Evolutionary conservation across 1,140 invertebrate species (phyloP).

Genomic region (Portunus trituberculatus): DNA sequence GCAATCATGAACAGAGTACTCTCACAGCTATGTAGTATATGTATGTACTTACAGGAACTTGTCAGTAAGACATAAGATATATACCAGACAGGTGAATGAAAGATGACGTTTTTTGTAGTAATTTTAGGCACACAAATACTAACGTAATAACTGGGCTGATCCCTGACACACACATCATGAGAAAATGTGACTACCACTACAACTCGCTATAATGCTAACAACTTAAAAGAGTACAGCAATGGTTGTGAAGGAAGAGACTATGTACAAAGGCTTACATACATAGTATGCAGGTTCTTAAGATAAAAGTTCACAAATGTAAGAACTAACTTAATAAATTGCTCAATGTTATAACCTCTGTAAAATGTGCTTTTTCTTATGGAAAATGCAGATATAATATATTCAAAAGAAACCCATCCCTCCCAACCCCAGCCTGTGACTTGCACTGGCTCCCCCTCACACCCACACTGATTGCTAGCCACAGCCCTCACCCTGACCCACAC

Average conservation of each 20-base stretch:
- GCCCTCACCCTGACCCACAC: conserved; percentile 1
- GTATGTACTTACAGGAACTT: too few species aligned
- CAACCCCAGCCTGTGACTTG: conserved; percentile 7
- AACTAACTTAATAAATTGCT: conserved; percentile 37
- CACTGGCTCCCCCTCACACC: not conserved
- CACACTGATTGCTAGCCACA: conserved; percentile 4
- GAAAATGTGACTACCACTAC: conserved; percentile 64
- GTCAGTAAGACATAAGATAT: not conserved
- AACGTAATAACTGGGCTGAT: conserved; percentile 60
- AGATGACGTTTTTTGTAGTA: conserved; percentile 42
- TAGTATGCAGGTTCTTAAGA: conserved; percentile 62
- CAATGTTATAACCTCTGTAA: conserved; percentile 1
- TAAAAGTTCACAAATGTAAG: conserved; percentile 53
- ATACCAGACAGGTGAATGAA: conserved; percentile 36
- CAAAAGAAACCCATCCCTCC: conserved; percentile 1
- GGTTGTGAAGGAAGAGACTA: conserved; percentile 54
- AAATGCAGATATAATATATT: conserved; percentile 24
- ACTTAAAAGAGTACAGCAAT: conserved; percentile 44
- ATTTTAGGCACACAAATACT: conserved; percentile 67
- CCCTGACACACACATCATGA: conserved; percentile 70
- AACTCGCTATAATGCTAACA: conserved; percentile 54
- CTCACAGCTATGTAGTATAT: too few species aligned
- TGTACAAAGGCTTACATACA: conserved; percentile 70
- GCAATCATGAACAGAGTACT: too few species aligned
- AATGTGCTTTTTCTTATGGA: conserved; percentile 25